Evolutionary conservation across 2,113 vertebrate genomes (phyloP).

Genomic region (Dasyprocta punctata): DNA sequence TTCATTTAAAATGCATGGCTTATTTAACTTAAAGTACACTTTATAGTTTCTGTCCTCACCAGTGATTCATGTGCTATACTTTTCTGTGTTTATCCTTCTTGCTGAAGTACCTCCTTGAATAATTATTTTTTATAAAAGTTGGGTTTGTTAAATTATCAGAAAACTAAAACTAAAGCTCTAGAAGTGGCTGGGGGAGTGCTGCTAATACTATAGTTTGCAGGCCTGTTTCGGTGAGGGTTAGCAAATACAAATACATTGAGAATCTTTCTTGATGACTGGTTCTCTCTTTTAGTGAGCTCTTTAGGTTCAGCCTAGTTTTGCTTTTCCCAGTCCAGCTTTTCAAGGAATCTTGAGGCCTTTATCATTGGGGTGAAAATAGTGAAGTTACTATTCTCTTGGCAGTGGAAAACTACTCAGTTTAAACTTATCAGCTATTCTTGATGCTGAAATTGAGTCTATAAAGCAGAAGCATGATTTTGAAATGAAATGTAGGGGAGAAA

Average conservation of each 20-base stretch:
- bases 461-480: background rate
- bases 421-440: background rate
- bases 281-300: background rate
- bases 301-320: background rate
- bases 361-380: background rate
- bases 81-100: background rate
- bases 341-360: background rate
- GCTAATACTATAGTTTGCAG: background rate
- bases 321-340: background rate
- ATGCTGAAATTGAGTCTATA: background rate
- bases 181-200: background rate
- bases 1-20: background rate
- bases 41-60: background rate
- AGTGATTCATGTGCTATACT: background rate
- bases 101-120: background rate
- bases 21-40: background rate
- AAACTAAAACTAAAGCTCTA: background rate
- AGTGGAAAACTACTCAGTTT: background rate
- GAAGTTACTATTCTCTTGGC: background rate
- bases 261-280: background rate
- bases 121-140: background rate
- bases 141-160: conserved; percentile 1
- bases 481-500: background rate
- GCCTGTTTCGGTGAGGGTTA: background rate
- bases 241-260: background rate